Conservation (phyloP, 2,888 invertebrate species). For the Ophion costatus region DNA sequence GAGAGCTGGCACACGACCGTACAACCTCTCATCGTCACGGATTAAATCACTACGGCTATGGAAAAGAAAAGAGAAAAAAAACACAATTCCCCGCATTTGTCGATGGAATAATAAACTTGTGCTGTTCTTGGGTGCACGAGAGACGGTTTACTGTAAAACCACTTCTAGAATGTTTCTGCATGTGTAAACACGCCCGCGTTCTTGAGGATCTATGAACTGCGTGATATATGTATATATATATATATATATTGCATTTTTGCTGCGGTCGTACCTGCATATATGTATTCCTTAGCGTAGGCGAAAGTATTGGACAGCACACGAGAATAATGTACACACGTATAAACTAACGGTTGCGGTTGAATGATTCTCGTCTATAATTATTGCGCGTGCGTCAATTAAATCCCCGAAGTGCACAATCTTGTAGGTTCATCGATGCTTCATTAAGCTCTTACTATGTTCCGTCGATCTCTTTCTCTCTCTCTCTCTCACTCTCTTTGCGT, state of each 20-base stretch:
- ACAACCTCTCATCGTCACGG: constrained; percentile 11
- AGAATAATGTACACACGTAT: not conserved
- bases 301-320: constrained; percentile 35
- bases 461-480: not conserved
- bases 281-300: constrained; percentile 41
- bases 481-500: not conserved
- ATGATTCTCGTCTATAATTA: constrained; percentile 65
- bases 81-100: constrained; percentile 44
- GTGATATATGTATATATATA: not conserved
- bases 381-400: constrained; percentile 65
- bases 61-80: constrained; percentile 17
- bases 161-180: constrained; percentile 66
- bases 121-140: constrained; percentile 11
- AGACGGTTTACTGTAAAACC: constrained; percentile 56
- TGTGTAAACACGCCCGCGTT: constrained; percentile 63
- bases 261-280: constrained; percentile 37
- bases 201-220: constrained; percentile 22
- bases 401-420: constrained; percentile 57
- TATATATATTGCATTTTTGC: constrained; percentile 19
- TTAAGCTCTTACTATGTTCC: constrained; percentile 12
- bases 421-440: constrained; percentile 62
- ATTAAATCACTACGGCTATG: constrained; percentile 34
- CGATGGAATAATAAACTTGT: constrained; percentile 61
- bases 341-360: constrained; percentile 59
- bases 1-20: constrained; percentile 15